Base-by-base conservation (phyloP, 2,888 invertebrate species). In the Limenitis camilla region DNA sequence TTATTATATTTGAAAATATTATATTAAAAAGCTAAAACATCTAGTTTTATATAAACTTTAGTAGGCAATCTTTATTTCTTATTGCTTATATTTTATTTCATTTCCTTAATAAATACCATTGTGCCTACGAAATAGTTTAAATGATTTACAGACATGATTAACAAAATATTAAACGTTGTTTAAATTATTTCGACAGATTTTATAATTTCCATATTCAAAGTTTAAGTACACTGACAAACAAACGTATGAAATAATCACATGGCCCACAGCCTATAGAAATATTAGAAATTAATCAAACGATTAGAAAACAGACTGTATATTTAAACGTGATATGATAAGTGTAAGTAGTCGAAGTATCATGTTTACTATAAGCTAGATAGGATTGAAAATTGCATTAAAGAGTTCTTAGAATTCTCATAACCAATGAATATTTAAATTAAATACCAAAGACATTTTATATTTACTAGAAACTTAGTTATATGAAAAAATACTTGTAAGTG, bases 121-220 rank as follows among this genome's bases (percentile, higher is more conserved):
- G 67, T 67, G 83, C 83, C 82, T 83, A 74, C 74, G 70, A 76
- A 75, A 75, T 52, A 27, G 30, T 50, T 49, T 50, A 8, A 38
- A 6, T 39, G 11, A 39, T 39, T 39, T 41, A 36, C 6, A 43
- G 35, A 36, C 29, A 29, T 45, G 28, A 32, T 35, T 27, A 35
- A 28, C 10, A n/a, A 6, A 32, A 8, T 27, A 4, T 28, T 9
- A n/a, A 29, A 5, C 7, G 7, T 45, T 36, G 28, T n/a, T 10
- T 36, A 33, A 29, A 29, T n/a, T 10, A 10, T 36, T 10, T 27
- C 8, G 9, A 45, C 9, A 31, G 11, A 43, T 27, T 33, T 10
- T 44, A 4, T 43, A 33, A 27, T 36, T 35, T 36, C 10, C 6
- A n/a, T 36, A 10, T 5, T 10, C 3, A 19, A 2, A 19, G 19